These are phyloP conservation scores for Rhynchophorus ferrugineus DNA, from an alignment of 1,140 invertebrate genomes.

Conservation along the genomic window DNA sequence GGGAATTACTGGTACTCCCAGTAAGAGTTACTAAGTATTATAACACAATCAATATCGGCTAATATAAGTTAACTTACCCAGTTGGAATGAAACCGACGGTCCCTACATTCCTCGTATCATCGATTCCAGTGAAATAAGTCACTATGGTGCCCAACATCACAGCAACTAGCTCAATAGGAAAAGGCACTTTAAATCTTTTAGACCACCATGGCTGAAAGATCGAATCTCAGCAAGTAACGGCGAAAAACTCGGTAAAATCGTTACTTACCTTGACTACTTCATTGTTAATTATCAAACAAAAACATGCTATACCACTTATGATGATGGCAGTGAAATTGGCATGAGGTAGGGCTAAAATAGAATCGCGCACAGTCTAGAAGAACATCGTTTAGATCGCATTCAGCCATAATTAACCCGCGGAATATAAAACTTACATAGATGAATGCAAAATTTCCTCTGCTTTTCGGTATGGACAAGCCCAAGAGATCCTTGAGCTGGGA, in stretches of 20 bases:
- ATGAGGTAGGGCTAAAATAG: conserved; percentile 50
- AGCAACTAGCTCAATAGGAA: conserved; percentile 80
- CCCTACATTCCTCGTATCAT: conserved; percentile 50
- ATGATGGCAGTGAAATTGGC: conserved; percentile 59
- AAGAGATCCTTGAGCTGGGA: conserved; percentile 85
- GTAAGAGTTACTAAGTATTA: too few species aligned
- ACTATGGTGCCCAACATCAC: conserved; percentile 69
- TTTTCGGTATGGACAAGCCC: conserved; percentile 57
- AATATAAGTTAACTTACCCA: conserved; percentile 49
- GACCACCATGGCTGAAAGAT: conserved; percentile 61
- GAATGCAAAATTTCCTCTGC: conserved; percentile 67
- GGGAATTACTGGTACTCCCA: too few species aligned
- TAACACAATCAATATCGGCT: too few species aligned
- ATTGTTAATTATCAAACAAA: conserved; percentile 67
- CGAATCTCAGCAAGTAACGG: too few species aligned
- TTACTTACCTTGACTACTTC: conserved; percentile 39
- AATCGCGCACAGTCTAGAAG: conserved; percentile 64
- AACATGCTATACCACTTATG: conserved; percentile 61
- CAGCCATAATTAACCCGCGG: neutral
- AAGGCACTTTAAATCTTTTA: conserved; percentile 63
- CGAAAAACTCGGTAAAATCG: neutral
- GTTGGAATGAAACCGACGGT: conserved; percentile 70
- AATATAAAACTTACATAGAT: conserved; percentile 46
- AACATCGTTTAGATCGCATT: too few species aligned
- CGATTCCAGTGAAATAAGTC: conserved; percentile 54